These are phyloP conservation scores for Acleris holmiana DNA, from an alignment of 2,888 invertebrate species.

Conservation along the genomic window DNA sequence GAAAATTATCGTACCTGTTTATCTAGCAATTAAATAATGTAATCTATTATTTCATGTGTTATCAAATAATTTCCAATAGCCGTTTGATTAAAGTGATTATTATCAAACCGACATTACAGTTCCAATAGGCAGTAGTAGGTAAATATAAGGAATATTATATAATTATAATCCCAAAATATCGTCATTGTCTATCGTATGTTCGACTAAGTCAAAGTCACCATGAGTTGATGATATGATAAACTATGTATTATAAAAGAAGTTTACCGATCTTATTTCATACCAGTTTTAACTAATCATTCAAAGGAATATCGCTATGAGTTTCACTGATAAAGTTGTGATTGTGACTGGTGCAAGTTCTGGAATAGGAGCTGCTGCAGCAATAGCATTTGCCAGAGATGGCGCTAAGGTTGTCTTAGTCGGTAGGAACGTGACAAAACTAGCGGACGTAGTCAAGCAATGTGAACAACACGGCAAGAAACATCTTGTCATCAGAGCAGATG, in stretches of 20 bases:
- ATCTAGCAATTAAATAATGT: too few species aligned
- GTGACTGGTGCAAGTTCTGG: slow-evolving; percentile 57
- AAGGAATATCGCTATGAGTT: slow-evolving; percentile 4
- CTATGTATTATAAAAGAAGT: slow-evolving; percentile 4
- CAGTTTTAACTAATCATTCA: slow-evolving; percentile 4
- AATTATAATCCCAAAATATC: too few species aligned
- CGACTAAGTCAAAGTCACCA: background rate
- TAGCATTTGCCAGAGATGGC: slow-evolving; percentile 15
- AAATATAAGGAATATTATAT: too few species aligned
- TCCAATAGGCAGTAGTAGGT: too few species aligned
- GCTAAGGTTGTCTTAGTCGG: slow-evolving; percentile 17
- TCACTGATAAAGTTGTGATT: slow-evolving; percentile 41
- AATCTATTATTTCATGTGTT: too few species aligned
- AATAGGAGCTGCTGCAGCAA: slow-evolving; percentile 54
- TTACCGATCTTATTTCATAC: background rate
- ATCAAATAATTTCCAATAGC: too few species aligned
- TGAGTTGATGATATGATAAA: background rate
- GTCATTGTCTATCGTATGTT: background rate
- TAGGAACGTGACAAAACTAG: slow-evolving; percentile 17
- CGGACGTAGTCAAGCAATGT: slow-evolving; percentile 19
- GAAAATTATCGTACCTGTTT: too few species aligned
- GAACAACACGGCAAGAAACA: slow-evolving; percentile 26
- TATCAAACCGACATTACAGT: too few species aligned
- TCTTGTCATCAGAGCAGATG: slow-evolving; percentile 37
- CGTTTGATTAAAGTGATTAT: too few species aligned